A percentile compares a stretch with the other conserved stretches of the same genome.
Evolutionary conservation across 1,140 invertebrate genomes (phyloP).

Genomic region (Neodiprion lecontei): DNA sequence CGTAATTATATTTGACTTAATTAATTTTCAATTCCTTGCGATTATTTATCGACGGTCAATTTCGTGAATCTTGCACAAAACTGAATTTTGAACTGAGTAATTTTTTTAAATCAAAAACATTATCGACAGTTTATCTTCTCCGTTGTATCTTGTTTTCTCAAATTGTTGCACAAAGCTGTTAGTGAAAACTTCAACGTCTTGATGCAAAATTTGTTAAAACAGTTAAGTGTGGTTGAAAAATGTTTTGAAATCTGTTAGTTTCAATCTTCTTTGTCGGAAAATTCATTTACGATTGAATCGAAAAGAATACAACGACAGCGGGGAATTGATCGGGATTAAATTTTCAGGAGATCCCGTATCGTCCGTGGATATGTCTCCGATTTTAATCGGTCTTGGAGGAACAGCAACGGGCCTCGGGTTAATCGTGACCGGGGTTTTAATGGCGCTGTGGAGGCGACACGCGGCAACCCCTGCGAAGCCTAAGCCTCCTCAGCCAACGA

Average conservation of each 20-base stretch:
- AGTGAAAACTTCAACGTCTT: neutral
- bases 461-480: slow-evolving; percentile 65
- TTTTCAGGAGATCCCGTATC: slow-evolving; percentile 48
- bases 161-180: neutral
- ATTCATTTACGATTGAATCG: neutral
- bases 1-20: no score
- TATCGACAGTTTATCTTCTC: neutral
- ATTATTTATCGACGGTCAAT: neutral
- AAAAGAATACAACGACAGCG: neutral
- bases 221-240: no score
- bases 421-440: slow-evolving; percentile 77
- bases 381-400: slow-evolving; percentile 76
- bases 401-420: slow-evolving; percentile 76
- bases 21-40: neutral
- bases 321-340: neutral
- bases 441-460: slow-evolving; percentile 73
- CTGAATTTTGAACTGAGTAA: no score
- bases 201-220: neutral
- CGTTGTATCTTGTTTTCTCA: neutral
- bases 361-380: slow-evolving; percentile 64
- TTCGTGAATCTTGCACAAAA: no score
- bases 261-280: neutral
- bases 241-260: slow-evolving; percentile 2
- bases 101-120: neutral
- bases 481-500: slow-evolving; percentile 47